These are phyloP conservation scores for Callorhinus ursinus DNA, from an alignment of 2,113 vertebrate species.

Conservation along the genomic window DNA sequence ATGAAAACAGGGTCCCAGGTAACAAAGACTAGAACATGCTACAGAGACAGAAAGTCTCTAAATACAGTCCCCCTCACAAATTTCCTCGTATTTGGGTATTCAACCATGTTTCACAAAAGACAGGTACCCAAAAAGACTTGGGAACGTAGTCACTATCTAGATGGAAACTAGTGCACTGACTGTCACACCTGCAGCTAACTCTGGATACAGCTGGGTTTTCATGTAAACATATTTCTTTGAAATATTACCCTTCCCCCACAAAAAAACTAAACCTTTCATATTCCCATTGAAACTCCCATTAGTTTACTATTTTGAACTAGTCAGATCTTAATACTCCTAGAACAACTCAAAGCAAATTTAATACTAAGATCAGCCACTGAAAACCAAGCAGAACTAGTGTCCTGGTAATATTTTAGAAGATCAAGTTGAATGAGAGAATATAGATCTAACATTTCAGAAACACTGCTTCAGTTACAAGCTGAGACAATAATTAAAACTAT, in stretches of 20 bases:
- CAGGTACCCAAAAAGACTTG: not conserved
- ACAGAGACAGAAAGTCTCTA: not conserved
- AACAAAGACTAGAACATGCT: not conserved
- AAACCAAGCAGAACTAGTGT: not conserved
- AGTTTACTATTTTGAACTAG: not conserved
- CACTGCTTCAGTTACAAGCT: not conserved
- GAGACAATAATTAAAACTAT: not conserved
- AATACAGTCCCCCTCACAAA: not conserved
- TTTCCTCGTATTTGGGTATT: not conserved
- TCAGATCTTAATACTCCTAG: not conserved
- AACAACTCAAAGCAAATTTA: slow-evolving; percentile 26
- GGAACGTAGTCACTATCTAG: not conserved
- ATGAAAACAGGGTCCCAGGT: not conserved
- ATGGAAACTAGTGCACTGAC: not conserved
- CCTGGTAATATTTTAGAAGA: not conserved
- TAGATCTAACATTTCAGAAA: not conserved
- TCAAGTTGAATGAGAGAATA: not conserved
- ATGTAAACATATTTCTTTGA: not conserved
- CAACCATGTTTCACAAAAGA: not conserved
- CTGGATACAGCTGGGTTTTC: not conserved
- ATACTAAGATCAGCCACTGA: not conserved
- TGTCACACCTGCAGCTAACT: not conserved
- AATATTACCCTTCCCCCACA: not conserved
- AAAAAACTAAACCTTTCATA: not conserved
- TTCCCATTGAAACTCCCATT: not conserved